Conservation (phyloP, 1,140 invertebrate genomes). For the Polyergus mexicanus region DNA sequence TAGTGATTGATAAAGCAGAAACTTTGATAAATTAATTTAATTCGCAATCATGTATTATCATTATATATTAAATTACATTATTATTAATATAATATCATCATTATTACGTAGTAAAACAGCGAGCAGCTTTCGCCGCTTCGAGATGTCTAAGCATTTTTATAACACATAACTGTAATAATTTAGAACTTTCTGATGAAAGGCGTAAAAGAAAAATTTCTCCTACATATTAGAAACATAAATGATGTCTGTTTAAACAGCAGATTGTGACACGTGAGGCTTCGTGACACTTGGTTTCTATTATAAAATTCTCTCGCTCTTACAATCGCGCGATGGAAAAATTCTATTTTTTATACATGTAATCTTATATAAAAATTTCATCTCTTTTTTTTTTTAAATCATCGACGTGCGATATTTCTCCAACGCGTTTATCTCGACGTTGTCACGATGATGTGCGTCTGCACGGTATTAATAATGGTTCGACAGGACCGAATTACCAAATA, state of each 20-base stretch:
- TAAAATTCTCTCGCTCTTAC: background rate
- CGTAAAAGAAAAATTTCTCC: background rate
- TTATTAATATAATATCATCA: background rate
- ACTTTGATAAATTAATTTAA: slow-evolving; percentile 16
- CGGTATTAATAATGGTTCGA: slow-evolving; percentile 41
- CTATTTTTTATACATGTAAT: background rate
- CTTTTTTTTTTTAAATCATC: background rate
- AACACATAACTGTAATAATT: background rate
- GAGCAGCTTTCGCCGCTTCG: background rate
- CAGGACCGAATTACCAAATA: slow-evolving; percentile 39
- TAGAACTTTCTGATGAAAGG: background rate
- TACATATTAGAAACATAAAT: background rate
- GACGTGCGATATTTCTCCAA: background rate
- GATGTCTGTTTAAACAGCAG: background rate
- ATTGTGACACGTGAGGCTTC: background rate
- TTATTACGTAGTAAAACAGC: background rate
- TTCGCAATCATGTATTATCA: background rate
- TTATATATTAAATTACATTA: too few species aligned
- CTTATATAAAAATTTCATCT: background rate
- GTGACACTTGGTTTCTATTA: too few species aligned
- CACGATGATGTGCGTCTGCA: background rate
- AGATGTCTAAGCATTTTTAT: background rate
- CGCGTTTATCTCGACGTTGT: background rate
- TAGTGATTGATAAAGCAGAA: background rate
- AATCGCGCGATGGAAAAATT: background rate